Conservation (phyloP, 2,888 invertebrate genomes). For the Eupithecia subfuscata region DNA sequence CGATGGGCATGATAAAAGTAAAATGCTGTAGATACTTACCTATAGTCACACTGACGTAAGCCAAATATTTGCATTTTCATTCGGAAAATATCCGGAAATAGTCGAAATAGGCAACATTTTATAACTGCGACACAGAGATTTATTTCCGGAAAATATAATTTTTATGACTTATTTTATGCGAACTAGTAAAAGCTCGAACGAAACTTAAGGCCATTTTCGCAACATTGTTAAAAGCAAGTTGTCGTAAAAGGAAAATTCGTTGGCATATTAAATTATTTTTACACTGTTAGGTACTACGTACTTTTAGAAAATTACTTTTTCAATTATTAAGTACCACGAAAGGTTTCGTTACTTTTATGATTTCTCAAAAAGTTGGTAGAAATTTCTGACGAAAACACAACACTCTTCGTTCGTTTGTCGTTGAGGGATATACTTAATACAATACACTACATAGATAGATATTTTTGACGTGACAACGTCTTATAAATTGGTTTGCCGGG, state of each 20-base stretch:
- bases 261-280: neutral
- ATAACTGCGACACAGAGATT: neutral
- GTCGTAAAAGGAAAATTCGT: neutral
- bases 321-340: no score
- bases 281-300: neutral
- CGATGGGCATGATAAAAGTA: no score
- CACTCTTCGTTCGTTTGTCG: neutral
- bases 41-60: slow-evolving; percentile 7
- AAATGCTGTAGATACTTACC: no score
- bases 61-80: slow-evolving; percentile 16
- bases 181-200: slow-evolving; percentile 15
- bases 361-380: neutral
- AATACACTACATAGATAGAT: no score
- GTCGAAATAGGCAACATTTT: neutral
- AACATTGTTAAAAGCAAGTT: slow-evolving; percentile 9
- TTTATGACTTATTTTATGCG: slow-evolving; percentile 11
- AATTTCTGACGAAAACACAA: neutral
- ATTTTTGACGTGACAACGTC: no score
- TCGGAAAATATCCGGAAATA: slow-evolving; percentile 10
- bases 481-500: no score
- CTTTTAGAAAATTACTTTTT: neutral
- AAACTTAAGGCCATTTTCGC: slow-evolving; percentile 12
- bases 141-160: slow-evolving; percentile 5
- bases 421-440: no score
- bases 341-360: neutral